These are phyloP conservation scores for Pogona vitticeps DNA, from an alignment of 2,113 vertebrate genomes.

Conservation along the genomic window DNA sequence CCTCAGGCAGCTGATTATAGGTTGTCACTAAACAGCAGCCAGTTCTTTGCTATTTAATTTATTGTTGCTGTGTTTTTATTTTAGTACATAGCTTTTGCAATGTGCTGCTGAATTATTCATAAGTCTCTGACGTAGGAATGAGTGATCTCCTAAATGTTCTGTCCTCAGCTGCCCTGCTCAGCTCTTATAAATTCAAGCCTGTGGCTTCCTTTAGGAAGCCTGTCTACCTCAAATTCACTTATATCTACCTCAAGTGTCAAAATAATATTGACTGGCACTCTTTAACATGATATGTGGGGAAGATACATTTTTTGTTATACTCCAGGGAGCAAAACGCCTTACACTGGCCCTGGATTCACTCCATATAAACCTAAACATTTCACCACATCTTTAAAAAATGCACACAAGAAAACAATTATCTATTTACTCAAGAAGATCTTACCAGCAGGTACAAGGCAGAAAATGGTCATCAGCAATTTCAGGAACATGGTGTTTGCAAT, in stretches of 20 bases:
- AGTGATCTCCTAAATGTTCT: no score
- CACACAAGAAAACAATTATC: not conserved
- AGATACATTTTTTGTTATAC: not conserved
- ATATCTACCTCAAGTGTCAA: not conserved
- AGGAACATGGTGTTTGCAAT: not conserved
- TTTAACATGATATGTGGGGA: not conserved
- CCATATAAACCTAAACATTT: not conserved
- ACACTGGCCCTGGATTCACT: not conserved
- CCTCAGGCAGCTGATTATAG: no score
- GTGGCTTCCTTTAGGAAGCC: no score
- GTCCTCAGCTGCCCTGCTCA: no score
- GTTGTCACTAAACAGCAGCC: no score
- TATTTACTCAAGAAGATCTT: not conserved
- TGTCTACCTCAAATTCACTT: no score
- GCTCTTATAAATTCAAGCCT: no score
- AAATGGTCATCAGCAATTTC: not conserved
- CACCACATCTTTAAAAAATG: not conserved
- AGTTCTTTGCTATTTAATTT: no score
- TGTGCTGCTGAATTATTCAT: no score
- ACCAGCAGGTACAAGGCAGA: slow-evolving; percentile 4
- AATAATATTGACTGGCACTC: not conserved
- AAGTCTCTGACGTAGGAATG: no score
- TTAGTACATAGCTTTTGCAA: no score
- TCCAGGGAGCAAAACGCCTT: not conserved
- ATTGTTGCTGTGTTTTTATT: no score